Percentiles rank a stretch among this genome's conserved stretches.
Conservation (phyloP, 2,113 vertebrate species). For the Crypturellus undulatus region DNA sequence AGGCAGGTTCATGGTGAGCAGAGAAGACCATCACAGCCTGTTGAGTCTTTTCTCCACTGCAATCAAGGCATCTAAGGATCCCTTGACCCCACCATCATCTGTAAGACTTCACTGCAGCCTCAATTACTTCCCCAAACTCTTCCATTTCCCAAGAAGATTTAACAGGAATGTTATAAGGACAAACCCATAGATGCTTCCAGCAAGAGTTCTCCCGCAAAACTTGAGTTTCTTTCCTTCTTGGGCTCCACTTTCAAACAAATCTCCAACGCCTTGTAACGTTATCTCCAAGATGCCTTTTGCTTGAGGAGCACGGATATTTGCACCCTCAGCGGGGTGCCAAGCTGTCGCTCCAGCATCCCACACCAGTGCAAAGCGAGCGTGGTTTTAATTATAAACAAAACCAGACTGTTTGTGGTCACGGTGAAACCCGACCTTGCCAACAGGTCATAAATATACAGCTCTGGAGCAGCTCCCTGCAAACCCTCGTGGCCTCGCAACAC, state of each 20-base stretch:
- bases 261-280: neutral
- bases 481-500: neutral
- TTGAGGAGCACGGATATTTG: neutral
- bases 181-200: neutral
- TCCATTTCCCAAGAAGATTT: neutral
- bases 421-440: neutral
- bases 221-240: neutral
- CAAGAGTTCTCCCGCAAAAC: neutral
- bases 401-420: too few species aligned
- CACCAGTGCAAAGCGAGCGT: neutral
- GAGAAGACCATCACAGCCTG: fast-evolving
- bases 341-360: neutral
- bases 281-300: neutral
- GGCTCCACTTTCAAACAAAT: neutral
- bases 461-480: neutral
- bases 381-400: neutral
- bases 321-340: fast-evolving
- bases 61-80: neutral
- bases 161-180: neutral
- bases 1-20: neutral
- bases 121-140: neutral
- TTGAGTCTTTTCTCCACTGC: neutral
- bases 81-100: neutral
- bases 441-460: neutral
- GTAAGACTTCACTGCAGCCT: neutral